Percentiles rank a stretch among this genome's conserved stretches.
phyloP scores from a whole-genome alignment of 2,888 invertebrate species.

The Trichacis sp. region DNA sequence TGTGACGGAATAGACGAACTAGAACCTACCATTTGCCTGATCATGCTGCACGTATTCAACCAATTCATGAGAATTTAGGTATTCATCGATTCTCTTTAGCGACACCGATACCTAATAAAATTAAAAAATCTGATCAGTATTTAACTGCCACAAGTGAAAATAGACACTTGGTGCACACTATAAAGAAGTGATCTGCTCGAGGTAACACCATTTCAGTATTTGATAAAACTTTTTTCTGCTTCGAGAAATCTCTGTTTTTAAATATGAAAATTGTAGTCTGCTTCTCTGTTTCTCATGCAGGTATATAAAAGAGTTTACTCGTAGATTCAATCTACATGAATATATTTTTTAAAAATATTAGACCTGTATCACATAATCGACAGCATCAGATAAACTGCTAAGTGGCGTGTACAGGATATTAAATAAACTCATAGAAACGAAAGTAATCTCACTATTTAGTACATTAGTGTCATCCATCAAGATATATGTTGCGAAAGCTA shows the following conservation, averaged over 20 bases:
- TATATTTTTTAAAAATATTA: no score
- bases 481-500: slow-evolving; percentile 91
- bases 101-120: slow-evolving; percentile 83
- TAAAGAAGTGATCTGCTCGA: no score
- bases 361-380: slow-evolving; percentile 92
- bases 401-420: slow-evolving; percentile 97
- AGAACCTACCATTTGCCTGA: slow-evolving; percentile 77
- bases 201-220: no score
- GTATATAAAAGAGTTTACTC: no score
- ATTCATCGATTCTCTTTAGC: slow-evolving; percentile 89
- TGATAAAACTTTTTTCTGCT: no score
- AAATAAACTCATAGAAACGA: slow-evolving; percentile 96
- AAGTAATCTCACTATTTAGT: slow-evolving; percentile 90
- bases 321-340: no score
- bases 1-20: not conserved
- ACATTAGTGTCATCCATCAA: slow-evolving; percentile 85
- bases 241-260: no score
- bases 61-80: slow-evolving; percentile 92
- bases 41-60: slow-evolving; percentile 83
- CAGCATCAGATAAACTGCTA: slow-evolving; percentile 96
- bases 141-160: no score
- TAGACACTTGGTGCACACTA: no score
- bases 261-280: no score
- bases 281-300: no score
- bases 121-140: no score